A percentile compares a stretch with the other conserved stretches of the same genome.
phyloP scores from a whole-genome alignment of 2,797 vertebrate genomes.

The Megaceryle alcyon region DNA sequence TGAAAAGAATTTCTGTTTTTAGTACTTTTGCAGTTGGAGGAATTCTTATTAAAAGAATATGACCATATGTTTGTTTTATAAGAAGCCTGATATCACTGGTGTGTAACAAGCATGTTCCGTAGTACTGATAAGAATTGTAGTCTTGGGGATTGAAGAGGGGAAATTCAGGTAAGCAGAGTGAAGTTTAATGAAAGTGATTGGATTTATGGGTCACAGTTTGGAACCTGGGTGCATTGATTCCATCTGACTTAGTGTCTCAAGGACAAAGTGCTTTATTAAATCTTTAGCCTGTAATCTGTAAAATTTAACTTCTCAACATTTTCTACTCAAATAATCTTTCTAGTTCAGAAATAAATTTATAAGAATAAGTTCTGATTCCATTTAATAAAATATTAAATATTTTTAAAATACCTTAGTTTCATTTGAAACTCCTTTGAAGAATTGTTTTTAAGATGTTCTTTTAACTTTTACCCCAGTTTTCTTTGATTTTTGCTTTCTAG shows the following conservation, averaged over 20 bases:
- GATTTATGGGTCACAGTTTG: neutral
- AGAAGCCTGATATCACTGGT: neutral
- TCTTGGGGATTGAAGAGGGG: neutral
- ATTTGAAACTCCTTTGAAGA: neutral
- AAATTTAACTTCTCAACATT: neutral
- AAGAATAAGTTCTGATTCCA: neutral
- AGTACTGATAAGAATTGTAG: neutral
- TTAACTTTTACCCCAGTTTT: neutral
- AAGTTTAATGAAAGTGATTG: neutral
- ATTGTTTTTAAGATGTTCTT: neutral
- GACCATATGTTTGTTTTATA: neutral
- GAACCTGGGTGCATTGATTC: neutral
- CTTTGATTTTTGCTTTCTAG: neutral
- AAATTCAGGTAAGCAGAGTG: neutral
- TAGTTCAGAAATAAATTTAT: neutral
- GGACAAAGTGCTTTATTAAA: neutral
- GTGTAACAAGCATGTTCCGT: neutral
- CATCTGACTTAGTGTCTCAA: neutral
- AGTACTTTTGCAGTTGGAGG: neutral
- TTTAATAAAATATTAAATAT: slow-evolving; percentile 1
- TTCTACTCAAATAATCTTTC: neutral
- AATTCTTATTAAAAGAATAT: neutral
- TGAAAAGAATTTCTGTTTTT: neutral
- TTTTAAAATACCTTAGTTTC: neutral
- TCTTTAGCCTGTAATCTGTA: neutral